phyloP scores from a whole-genome alignment of 2,113 vertebrate species.

The Grus americana region DNA sequence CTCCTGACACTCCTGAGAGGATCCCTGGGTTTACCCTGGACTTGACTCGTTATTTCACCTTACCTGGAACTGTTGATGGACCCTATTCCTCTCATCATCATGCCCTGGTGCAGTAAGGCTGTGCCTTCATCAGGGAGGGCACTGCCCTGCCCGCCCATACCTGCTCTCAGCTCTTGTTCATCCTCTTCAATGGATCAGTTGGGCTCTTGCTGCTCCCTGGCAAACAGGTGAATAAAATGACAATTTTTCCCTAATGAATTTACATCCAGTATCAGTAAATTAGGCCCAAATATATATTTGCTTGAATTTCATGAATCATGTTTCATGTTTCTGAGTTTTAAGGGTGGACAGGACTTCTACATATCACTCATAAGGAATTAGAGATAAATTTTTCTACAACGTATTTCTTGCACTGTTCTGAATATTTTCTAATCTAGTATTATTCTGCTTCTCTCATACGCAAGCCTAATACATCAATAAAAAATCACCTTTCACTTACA shows the following conservation, averaged over 20 bases:
- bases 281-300: not conserved
- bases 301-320: not conserved
- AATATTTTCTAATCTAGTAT: not conserved
- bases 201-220: not conserved
- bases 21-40: not conserved
- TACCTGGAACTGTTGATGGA: not conserved
- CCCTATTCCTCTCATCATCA: not conserved
- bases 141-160: rapidly evolving
- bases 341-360: not conserved
- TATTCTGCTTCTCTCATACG: not conserved
- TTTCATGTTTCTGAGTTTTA: not conserved
- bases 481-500: not conserved
- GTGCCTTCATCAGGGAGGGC: not conserved
- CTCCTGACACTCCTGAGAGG: not conserved
- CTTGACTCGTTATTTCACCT: not conserved
- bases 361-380: not conserved
- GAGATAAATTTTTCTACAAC: not conserved
- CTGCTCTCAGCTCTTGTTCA: not conserved
- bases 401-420: not conserved
- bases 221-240: not conserved
- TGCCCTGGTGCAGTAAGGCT: not conserved
- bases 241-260: not conserved
- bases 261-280: not conserved
- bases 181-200: not conserved
- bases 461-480: not conserved